phyloP scores from a whole-genome alignment of 2,888 invertebrate species.

The Drosophila nigritarsus region DNA sequence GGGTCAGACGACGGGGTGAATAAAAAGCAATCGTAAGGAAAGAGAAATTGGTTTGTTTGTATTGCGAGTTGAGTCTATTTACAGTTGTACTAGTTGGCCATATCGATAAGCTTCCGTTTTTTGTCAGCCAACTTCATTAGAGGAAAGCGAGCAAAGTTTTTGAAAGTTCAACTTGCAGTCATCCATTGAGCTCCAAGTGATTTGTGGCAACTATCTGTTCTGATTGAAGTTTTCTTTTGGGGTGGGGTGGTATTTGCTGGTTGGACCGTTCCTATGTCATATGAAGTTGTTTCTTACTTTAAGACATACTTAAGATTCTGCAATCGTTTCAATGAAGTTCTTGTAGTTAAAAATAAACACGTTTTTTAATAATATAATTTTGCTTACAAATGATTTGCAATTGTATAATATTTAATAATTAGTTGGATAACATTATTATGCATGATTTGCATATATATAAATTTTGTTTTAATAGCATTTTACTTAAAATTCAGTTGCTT shows the following conservation, averaged over 20 bases:
- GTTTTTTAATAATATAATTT: not conserved
- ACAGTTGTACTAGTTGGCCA: conserved; percentile 67
- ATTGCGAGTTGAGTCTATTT: conserved; percentile 56
- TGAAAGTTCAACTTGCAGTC: conserved; percentile 39
- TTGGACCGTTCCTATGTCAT: not conserved
- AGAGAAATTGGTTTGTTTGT: conserved; percentile 65
- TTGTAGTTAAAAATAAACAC: not conserved
- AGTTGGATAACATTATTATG: not conserved
- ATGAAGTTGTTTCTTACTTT: not conserved
- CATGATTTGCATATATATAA: not conserved
- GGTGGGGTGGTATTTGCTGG: not conserved
- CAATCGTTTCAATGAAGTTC: not conserved
- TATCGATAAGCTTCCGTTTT: conserved; percentile 69
- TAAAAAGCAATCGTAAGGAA: not conserved
- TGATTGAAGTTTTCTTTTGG: conserved; percentile 13
- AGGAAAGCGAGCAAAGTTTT: conserved; percentile 56
- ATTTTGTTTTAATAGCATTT: not conserved
- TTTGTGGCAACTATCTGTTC: conserved; percentile 34
- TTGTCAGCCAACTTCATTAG: conserved; percentile 67
- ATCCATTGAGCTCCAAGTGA: conserved; percentile 41
- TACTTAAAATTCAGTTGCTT: not conserved
- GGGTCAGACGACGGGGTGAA: conserved; percentile 25
- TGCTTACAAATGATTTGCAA: not conserved
- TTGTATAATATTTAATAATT: not conserved
- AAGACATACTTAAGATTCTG: not conserved